Base-by-base conservation (phyloP, 2,113 vertebrate genomes). In the Trachemys scripta region DNA sequence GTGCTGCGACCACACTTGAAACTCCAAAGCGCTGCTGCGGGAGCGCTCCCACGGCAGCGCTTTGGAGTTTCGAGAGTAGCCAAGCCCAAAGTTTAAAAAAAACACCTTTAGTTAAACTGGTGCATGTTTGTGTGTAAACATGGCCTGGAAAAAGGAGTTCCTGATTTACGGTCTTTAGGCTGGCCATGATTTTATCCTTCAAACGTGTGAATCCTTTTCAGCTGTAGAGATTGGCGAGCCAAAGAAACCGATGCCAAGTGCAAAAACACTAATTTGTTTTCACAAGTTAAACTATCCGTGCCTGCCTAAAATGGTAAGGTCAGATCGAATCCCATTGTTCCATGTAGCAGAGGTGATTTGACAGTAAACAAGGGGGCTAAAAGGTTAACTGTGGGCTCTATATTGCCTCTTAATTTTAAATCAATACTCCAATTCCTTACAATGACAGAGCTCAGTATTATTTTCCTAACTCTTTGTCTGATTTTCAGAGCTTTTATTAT, bases 341-440 rank as follows among this genome's bases (percentile, higher is more conserved):
- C 10, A 54, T 29, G 56, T 59, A 69, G n/a, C 62, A 42, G 62
- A 57, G 56, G 25, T 25, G 84, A 38, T 75, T 38, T 82, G 81
- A 59, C 38, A 31, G 24, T 47, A 84, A 20, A 53, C 31, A 17
- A 47, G 51, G 81, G 14, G 54, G 72, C 62, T 42, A 24, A 78
- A 49, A 96, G 83, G 88, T 90, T 27, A 59, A 88, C 90, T 89
- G 88, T 91, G 82, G 69, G 54, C 69, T 94, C 45, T 16, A 87
- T 87, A 96, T 47, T 45, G 93, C 95, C 54, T 88, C 91, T 87
- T 87, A 51, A 82, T 96, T 97, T 90, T 89, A 94, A 95, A 92
- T 95, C 87, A 94, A 83, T 45, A 81, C 27, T 93, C 82, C 13
- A 72, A 95, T 89, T 92, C 65, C 92, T 91, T 82, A 90, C 87